Evolutionary conservation across 2,888 invertebrate genomes (phyloP).

Genomic region (Microplitis deprimator): DNA sequence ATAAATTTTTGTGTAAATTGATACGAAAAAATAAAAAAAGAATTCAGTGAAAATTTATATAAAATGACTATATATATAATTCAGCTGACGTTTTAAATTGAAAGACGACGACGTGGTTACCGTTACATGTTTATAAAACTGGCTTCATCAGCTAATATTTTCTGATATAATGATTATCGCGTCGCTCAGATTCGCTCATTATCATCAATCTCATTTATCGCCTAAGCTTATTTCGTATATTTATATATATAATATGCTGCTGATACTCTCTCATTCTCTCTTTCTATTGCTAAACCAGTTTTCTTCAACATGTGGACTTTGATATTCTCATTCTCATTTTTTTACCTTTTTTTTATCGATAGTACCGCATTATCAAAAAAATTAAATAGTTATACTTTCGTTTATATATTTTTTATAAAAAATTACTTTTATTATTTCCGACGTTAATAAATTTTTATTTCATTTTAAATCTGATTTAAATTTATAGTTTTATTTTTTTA

Average conservation of each 20-base stretch:
- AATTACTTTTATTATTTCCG: background rate
- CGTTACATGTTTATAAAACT: constrained; percentile 48
- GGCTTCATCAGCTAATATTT: constrained; percentile 36
- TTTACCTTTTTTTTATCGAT: constrained; percentile 11
- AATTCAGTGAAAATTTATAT: too few relatives aligned
- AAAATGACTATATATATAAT: background rate
- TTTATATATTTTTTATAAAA: background rate
- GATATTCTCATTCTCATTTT: background rate
- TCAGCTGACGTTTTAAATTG: constrained; percentile 2
- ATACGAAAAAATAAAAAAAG: too few relatives aligned
- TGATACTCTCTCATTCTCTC: background rate
- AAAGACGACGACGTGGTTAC: constrained; percentile 36
- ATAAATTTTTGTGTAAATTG: too few relatives aligned
- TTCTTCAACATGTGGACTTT: background rate
- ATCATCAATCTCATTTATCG: constrained; percentile 7
- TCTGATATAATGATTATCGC: constrained; percentile 22
- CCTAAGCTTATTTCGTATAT: background rate
- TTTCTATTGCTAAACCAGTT: constrained; percentile 8
- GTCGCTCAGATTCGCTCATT: constrained; percentile 9
- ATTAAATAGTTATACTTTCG: constrained; percentile 8
- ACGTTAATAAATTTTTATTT: background rate
- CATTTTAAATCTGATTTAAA: background rate
- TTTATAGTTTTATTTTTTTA: background rate
- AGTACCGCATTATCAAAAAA: background rate
- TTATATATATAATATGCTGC: background rate